Percentiles rank a stretch among this genome's conserved stretches.
Evolutionary conservation across 1,140 invertebrate species (phyloP).

Genomic region (Drosophila tropicalis): DNA sequence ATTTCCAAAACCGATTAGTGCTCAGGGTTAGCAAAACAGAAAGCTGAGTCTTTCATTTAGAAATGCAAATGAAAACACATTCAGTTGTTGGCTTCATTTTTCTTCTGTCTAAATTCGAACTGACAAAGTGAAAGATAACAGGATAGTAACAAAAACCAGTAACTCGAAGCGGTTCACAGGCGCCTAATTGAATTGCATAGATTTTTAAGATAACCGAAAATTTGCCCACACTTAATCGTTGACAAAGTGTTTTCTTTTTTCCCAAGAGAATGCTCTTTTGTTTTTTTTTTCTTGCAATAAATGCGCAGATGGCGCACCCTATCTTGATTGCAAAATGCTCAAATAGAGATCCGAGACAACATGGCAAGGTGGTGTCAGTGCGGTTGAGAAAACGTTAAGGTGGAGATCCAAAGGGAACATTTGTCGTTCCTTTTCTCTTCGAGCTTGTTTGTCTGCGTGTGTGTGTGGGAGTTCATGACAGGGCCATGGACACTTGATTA

Average conservation of each 20-base stretch:
- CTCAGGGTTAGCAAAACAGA: conserved; percentile 25
- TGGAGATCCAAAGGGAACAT: background rate
- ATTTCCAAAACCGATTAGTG: conserved; percentile 79
- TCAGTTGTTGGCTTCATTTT: conserved; percentile 56
- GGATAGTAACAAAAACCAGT: conserved; percentile 57
- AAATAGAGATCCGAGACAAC: background rate
- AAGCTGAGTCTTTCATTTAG: conserved; percentile 70
- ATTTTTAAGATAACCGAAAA: conserved; percentile 34
- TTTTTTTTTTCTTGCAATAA: conserved; percentile 36
- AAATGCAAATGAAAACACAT: conserved; percentile 76
- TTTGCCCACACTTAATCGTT: conserved; percentile 51
- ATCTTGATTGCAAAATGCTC: conserved; percentile 51
- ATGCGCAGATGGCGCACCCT: conserved; percentile 24
- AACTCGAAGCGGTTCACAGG: conserved; percentile 17
- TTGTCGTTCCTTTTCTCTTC: background rate
- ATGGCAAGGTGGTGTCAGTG: conserved; percentile 30
- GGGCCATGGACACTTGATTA: conserved; percentile 43
- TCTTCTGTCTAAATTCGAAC: conserved; percentile 65
- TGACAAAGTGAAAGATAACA: conserved; percentile 65
- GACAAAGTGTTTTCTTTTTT: conserved; percentile 43
- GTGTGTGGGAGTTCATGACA: conserved; percentile 7
- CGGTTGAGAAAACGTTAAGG: background rate
- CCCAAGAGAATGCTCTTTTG: too few species aligned
- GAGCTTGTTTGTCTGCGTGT: background rate
- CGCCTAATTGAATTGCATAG: background rate